Percentiles rank a stretch among this genome's conserved stretches.
phyloP scores from a whole-genome alignment of 2,888 invertebrate species.

The Mystacides longicornis region DNA sequence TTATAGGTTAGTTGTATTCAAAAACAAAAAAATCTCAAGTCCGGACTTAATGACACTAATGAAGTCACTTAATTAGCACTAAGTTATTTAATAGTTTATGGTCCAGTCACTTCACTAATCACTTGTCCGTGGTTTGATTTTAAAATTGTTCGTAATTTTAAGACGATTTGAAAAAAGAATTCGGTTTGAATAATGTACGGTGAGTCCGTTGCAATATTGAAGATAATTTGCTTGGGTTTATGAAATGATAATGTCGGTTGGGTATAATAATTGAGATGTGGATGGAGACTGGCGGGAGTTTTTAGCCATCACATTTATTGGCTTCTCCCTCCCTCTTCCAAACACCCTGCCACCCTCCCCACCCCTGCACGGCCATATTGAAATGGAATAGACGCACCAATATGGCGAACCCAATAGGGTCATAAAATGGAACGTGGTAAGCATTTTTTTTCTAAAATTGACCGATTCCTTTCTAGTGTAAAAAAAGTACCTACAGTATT shows the following conservation, averaged over 20 bases:
- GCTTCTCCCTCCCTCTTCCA: neutral
- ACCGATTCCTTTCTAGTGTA: too few relatives aligned
- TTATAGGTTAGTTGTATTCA: too few relatives aligned
- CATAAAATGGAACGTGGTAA: neutral
- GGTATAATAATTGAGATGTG: constrained; percentile 12
- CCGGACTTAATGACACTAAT: constrained; percentile 2
- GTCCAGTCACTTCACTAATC: neutral
- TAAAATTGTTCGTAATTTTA: neutral
- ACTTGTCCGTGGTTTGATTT: neutral
- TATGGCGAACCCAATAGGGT: neutral
- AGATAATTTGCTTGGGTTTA: constrained; percentile 11
- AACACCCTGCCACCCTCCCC: neutral
- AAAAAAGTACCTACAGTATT: too few relatives aligned
- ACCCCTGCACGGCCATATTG: neutral
- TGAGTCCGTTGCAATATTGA: neutral
- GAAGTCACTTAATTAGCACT: constrained; percentile 1
- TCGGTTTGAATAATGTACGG: neutral
- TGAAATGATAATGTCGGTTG: constrained; percentile 10
- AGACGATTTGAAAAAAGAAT: neutral
- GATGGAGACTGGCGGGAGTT: constrained; percentile 8
- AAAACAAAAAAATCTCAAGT: too few relatives aligned
- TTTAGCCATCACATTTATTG: constrained; percentile 8
- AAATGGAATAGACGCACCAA: constrained; percentile 1
- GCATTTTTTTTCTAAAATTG: neutral
- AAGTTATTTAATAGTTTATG: neutral